These are phyloP conservation scores for Parnassius apollo DNA, from an alignment of 2,888 invertebrate species.

Conservation along the genomic window DNA sequence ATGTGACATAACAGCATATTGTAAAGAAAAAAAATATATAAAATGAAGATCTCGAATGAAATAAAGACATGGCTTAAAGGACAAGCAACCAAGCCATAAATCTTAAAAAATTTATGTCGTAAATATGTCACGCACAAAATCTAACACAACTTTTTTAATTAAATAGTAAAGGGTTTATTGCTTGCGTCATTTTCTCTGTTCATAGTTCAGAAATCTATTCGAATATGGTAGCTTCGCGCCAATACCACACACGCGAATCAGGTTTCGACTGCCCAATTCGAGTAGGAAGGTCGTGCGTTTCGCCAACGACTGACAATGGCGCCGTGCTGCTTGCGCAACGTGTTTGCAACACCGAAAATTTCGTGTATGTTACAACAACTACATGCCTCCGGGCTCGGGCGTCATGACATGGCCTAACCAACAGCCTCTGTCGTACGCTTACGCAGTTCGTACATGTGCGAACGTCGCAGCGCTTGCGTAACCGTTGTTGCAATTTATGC, in stretches of 20 bases:
- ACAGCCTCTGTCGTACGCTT: constrained; percentile 14
- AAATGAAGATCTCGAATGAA: no score
- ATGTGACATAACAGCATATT: no score
- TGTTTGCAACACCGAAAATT: constrained; percentile 77
- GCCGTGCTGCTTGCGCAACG: constrained; percentile 68
- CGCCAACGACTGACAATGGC: constrained; percentile 76
- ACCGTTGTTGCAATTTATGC: constrained; percentile 16
- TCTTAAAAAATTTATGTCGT: no score
- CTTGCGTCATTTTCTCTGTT: not conserved
- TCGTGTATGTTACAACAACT: constrained; percentile 74
- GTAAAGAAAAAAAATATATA: no score
- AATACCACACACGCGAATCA: constrained; percentile 39
- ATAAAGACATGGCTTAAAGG: no score
- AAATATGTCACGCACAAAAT: no score
- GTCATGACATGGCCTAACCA: constrained; percentile 7
- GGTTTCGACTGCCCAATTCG: constrained; percentile 72
- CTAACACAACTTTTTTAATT: no score
- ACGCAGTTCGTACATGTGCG: constrained; percentile 15
- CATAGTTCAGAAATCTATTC: constrained; percentile 3
- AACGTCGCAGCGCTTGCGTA: constrained; percentile 21
- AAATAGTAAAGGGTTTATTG: no score
- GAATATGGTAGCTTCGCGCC: constrained; percentile 11
- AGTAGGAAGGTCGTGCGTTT: constrained; percentile 75
- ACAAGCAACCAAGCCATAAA: no score
- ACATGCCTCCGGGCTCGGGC: constrained; percentile 36